phyloP scores from a whole-genome alignment of 2,113 vertebrate species.

The Oreochromis spilurus region DNA sequence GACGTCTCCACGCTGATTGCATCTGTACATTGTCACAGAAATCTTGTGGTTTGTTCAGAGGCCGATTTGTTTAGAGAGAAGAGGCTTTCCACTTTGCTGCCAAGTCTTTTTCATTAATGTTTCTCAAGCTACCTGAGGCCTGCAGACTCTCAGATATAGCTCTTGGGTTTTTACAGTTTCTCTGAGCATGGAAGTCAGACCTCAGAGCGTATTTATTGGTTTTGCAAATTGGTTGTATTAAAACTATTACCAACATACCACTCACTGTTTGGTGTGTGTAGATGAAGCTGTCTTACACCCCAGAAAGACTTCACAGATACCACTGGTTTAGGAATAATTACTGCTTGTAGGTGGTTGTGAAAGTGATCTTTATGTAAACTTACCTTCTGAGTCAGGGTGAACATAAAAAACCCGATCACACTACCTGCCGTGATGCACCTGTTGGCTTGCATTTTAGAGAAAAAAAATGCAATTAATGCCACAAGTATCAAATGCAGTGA shows the following conservation, averaged over 20 bases:
- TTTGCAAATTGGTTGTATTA: neutral
- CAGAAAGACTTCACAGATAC: neutral
- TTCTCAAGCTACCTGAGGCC: neutral
- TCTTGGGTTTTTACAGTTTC: neutral
- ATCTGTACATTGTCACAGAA: neutral
- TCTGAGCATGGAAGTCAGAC: neutral
- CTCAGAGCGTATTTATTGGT: neutral
- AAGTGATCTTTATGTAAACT: neutral
- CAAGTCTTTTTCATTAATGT: neutral
- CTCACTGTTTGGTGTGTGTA: neutral
- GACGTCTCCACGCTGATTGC: neutral
- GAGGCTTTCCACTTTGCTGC: rapidly evolving
- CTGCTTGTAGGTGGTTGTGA: neutral
- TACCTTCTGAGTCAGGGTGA: neutral
- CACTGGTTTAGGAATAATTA: neutral
- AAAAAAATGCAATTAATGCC: neutral
- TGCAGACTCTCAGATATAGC: neutral
- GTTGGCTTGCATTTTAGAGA: neutral
- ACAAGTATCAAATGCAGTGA: neutral
- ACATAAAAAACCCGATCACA: rapidly evolving
- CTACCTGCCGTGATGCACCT: neutral
- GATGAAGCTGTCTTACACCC: neutral
- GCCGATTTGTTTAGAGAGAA: neutral
- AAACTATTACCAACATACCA: neutral
- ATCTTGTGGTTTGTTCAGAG: neutral